A percentile compares a stretch with the other conserved stretches of the same genome.
Evolutionary conservation across 1,140 invertebrate species (phyloP).

Genomic region (Drosophila parvula): DNA sequence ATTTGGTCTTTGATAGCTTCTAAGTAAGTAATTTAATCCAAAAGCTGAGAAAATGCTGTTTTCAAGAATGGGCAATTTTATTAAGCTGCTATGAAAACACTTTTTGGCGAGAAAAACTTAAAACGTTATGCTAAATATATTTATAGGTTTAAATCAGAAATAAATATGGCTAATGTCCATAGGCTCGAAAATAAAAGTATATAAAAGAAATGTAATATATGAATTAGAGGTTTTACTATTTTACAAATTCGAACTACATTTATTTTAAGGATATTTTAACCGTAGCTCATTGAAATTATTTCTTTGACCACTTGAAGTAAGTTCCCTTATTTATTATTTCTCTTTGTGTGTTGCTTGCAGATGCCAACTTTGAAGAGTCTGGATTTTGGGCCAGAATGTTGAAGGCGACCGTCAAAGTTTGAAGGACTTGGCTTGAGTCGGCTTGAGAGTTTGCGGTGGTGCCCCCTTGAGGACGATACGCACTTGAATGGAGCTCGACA

Average conservation of each 20-base stretch:
- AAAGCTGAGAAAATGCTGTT: neutral
- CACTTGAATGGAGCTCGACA: conserved; percentile 63
- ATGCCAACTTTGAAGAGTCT: conserved; percentile 24
- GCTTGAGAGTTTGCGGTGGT: conserved; percentile 27
- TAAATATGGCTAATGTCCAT: too few relatives aligned
- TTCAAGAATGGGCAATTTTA: neutral
- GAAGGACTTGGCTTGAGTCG: conserved; percentile 16
- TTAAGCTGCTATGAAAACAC: too few relatives aligned
- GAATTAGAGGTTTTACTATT: too few relatives aligned
- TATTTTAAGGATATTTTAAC: neutral
- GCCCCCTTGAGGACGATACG: conserved; percentile 3
- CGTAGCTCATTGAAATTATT: neutral
- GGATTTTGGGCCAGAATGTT: conserved; percentile 30
- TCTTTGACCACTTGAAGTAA: neutral
- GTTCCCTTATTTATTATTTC: neutral
- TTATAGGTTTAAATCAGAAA: too few relatives aligned
- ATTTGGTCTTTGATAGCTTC: neutral
- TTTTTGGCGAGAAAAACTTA: too few relatives aligned
- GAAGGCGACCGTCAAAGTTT: conserved; percentile 32
- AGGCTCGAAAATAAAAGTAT: too few relatives aligned
- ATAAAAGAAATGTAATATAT: too few relatives aligned
- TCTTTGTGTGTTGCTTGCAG: conserved; percentile 39
- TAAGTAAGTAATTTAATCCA: neutral
- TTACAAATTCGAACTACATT: too few relatives aligned
- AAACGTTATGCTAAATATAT: too few relatives aligned